Evolutionary conservation across 2,888 invertebrate species (phyloP), one percentile per base, ranked within the genome.

Genomic region (Caradrina clavipalpis): DNA sequence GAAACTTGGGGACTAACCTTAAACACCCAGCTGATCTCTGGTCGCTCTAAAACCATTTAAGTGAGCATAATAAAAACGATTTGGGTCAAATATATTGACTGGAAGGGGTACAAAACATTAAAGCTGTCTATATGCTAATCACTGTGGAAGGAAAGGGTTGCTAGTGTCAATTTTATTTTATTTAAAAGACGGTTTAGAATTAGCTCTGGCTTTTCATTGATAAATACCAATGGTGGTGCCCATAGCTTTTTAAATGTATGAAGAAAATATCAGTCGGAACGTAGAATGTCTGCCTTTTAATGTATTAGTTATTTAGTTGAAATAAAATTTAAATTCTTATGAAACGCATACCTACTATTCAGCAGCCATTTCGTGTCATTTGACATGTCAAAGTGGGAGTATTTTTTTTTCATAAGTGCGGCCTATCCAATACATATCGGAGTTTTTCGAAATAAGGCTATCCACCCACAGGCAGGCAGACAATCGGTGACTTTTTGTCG

Each of bases 41-140:
- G 39, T 76, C 31, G 39, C 17, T 60, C 31, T 19, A 2, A 54
- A 58, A 55, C 60, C 47, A 73, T 78, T 73, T 35, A 50, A 66
- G 51, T 66, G 58, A 62, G 10, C 51, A 59, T 66, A 76, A 59
- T 66, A 76, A 66, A 61, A 76, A 67, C 58, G 22, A 67, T 79
- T 67, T 19, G 42, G 80, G 50, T 53, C 62, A 67, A 57, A 60
- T 60, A 57, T 73, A 76, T 74, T 62, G 80, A 74, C 75, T 59
- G 26, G 42, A 51, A 78, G 50, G 42, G 47, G 42, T 35, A 66
- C 22, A 66, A 42, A 21, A 35, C 62, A 67, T 67, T 62, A 73
- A 73, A 76, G 47, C 80, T 59, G 67, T 76, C 22, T 79, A 54
- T 79, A 76, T 76, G 80, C 22, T 73, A 79, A 76, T 76, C 31